Base-by-base conservation (phyloP, 1,140 invertebrate species). In the Sinonovacula constricta region DNA sequence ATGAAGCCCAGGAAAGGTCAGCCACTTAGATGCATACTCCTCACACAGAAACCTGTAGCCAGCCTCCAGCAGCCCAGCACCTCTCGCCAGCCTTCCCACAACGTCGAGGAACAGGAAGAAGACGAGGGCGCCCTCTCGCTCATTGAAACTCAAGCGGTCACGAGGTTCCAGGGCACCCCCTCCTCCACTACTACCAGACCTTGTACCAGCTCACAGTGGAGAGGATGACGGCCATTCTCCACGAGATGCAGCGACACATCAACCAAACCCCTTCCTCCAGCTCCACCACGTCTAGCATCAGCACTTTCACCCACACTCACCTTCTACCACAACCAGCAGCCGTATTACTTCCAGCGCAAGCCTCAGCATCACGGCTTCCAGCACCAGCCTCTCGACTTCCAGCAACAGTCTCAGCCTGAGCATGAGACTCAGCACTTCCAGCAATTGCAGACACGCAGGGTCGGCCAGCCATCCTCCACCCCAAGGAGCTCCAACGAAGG, bases 311-410 rank as follows among this genome's bases (percentile, higher is more conserved):
- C 39, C 65, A 53, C 65, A 68, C 65, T 53, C 65, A 53, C 49
- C 49, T 53, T 68, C 65, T 68, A 53, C 65, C 65, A 45, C 34
- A 34, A 68, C 45, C 65, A 53, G 65, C 65, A 49, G 65, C 65
- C 24, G 56, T 3, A 57, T 53, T 68, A 51, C 65, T 68, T 51
- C 45, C 39, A 51, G 65, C 49, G 45, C 49, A 39, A 68, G 65
- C 39, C 65, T 68, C 49, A 53, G 65, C 65, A 68, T 68, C 49
- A 68, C 65, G 65, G 65, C 65, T 68, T 68, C 54, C 65, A n/a
- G n/a, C n/a, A n/a, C n/a, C n/a, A n/a, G n/a, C n/a, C n/a, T n/a
- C n/a, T n/a, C n/a, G n/a, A n/a, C n/a, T n/a, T n/a, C n/a, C n/a
- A n/a, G n/a, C n/a, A n/a, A n/a, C n/a, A n/a, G n/a, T n/a, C n/a